These are phyloP conservation scores for Phoxinus phoxinus DNA, from an alignment of 2,113 vertebrate genomes.

Conservation along the genomic window DNA sequence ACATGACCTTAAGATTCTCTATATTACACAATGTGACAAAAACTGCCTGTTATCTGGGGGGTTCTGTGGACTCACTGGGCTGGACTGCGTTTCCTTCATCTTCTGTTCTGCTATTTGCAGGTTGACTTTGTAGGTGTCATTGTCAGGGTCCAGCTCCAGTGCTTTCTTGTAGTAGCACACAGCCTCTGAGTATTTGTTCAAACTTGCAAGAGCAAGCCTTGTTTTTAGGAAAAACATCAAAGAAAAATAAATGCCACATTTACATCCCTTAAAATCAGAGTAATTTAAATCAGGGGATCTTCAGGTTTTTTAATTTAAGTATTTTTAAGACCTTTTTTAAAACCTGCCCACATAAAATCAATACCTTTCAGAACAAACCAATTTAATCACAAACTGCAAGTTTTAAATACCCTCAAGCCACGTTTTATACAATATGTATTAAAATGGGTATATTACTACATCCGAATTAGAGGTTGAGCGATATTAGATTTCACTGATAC, in stretches of 20 bases:
- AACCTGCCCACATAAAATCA: not conserved
- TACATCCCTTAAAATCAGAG: not conserved
- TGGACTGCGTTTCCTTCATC: slow-evolving; percentile 84
- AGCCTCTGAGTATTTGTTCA: slow-evolving; percentile 92
- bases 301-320: not conserved
- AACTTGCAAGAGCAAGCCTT: slow-evolving; percentile 90
- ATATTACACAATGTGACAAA: not conserved
- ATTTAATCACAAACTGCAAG: no score
- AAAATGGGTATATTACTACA: no score
- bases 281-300: not conserved
- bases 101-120: slow-evolving; percentile 94
- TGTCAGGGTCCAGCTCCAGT: slow-evolving; percentile 93
- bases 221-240: not conserved
- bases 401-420: no score
- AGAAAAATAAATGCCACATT: not conserved
- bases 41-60: not conserved
- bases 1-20: not conserved
- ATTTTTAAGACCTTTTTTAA: not conserved
- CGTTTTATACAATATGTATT: no score
- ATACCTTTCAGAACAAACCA: not conserved
- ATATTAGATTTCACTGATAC: no score
- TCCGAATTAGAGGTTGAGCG: no score
- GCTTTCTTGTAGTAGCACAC: slow-evolving; percentile 91
- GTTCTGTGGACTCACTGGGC: slow-evolving; percentile 79
- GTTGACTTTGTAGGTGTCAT: slow-evolving; percentile 93